Conservation (phyloP, 2,113 vertebrate species). For the Rhea americana region DNA sequence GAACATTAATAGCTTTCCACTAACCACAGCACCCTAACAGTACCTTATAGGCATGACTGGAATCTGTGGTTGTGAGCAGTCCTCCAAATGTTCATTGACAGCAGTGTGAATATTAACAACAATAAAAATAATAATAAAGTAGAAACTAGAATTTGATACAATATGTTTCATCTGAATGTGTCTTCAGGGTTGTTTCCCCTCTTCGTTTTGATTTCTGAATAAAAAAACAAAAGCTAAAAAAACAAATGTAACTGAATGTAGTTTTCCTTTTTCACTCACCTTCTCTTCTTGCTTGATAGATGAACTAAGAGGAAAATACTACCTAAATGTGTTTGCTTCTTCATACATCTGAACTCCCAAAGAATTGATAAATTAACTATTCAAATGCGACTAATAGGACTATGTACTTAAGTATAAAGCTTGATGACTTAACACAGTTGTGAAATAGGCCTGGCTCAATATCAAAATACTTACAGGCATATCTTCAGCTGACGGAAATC, state of each 20-base stretch:
- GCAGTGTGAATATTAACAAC: background rate
- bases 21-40: background rate
- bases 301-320: background rate
- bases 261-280: background rate
- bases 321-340: background rate
- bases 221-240: background rate
- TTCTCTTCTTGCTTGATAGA: background rate
- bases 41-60: background rate
- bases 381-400: background rate
- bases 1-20: background rate
- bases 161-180: background rate
- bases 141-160: background rate
- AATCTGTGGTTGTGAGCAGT: conserved; percentile 17
- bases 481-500: background rate
- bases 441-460: background rate
- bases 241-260: background rate
- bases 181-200: background rate
- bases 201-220: background rate
- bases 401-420: background rate
- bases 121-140: conserved; percentile 11
- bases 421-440: conserved; percentile 4
- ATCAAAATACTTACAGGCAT: background rate
- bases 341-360: background rate
- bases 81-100: background rate
- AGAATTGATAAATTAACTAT: background rate